Conservation (phyloP, 2,888 invertebrate genomes). For the Hecatera dysodea region DNA sequence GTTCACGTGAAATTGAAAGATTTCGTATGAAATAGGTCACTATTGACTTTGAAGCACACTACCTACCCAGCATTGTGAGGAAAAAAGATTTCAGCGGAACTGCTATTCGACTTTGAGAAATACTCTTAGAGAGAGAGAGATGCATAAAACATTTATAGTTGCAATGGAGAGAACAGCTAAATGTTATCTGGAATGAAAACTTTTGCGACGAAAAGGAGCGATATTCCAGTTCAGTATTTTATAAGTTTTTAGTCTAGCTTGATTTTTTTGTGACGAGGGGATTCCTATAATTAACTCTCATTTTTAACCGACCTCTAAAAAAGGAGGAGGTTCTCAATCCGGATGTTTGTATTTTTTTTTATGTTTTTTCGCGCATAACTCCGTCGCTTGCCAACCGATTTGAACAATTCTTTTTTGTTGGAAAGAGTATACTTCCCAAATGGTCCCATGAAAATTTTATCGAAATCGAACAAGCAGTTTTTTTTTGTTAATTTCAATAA, state of each 20-base stretch:
- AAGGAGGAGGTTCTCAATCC: too few species aligned
- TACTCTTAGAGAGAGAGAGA: constrained; percentile 18
- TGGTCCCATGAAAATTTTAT: too few species aligned
- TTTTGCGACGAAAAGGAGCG: constrained; percentile 17
- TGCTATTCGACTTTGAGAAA: constrained; percentile 36
- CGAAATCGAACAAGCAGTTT: too few species aligned
- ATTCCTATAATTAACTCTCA: background rate
- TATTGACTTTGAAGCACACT: constrained; percentile 59
- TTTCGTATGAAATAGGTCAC: constrained; percentile 59
- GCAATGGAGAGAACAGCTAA: constrained; percentile 34
- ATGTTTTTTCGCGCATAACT: too few species aligned
- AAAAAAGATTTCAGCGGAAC: constrained; percentile 54
- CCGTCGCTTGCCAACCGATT: too few species aligned
- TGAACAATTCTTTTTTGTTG: too few species aligned
- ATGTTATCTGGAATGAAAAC: constrained; percentile 34
- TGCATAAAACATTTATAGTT: constrained; percentile 49
- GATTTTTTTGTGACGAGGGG: background rate
- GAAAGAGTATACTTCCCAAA: too few species aligned
- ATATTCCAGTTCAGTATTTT: constrained; percentile 31
- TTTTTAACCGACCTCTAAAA: too few species aligned
- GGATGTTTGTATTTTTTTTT: too few species aligned
- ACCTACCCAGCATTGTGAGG: constrained; percentile 46
- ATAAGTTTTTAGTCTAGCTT: constrained; percentile 15
- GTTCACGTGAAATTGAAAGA: constrained; percentile 58
- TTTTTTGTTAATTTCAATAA: too few species aligned